A percentile compares a stretch with the other conserved stretches of the same genome.
These are phyloP conservation scores for Antheraea pernyi DNA, from an alignment of 1,140 invertebrate genomes.

Conservation along the genomic window DNA sequence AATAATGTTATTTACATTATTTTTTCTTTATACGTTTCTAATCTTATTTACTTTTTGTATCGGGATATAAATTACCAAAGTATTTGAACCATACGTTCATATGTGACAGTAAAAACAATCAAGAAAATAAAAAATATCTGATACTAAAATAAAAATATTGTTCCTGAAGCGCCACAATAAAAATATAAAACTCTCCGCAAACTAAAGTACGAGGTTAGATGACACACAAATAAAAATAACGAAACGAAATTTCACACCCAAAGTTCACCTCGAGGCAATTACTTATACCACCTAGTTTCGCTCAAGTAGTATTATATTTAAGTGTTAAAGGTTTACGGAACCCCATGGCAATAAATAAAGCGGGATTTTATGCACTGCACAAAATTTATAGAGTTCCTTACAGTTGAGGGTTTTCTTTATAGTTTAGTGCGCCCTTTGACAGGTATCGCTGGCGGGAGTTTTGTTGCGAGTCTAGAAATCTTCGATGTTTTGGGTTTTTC, in stretches of 20 bases:
- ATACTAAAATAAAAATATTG: too few species aligned
- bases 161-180: too few species aligned
- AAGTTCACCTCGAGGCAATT: slow-evolving; percentile 11
- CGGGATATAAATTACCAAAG: too few species aligned
- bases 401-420: slow-evolving; percentile 14
- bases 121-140: too few species aligned
- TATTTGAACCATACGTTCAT: too few species aligned
- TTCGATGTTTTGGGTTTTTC: not conserved
- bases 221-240: not conserved
- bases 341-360: slow-evolving; percentile 47
- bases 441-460: not conserved
- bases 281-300: slow-evolving; percentile 15
- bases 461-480: not conserved
- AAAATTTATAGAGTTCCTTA: slow-evolving; percentile 27
- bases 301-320: slow-evolving; percentile 47
- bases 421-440: slow-evolving; percentile 7
- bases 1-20: too few species aligned
- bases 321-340: slow-evolving; percentile 47
- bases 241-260: not conserved
- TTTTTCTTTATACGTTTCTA: too few species aligned
- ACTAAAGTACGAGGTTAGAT: not conserved
- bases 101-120: too few species aligned
- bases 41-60: too few species aligned
- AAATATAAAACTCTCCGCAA: too few species aligned
- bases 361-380: slow-evolving; percentile 24